phyloP scores from a whole-genome alignment of 1,140 invertebrate genomes.

The Onthophagus taurus region DNA sequence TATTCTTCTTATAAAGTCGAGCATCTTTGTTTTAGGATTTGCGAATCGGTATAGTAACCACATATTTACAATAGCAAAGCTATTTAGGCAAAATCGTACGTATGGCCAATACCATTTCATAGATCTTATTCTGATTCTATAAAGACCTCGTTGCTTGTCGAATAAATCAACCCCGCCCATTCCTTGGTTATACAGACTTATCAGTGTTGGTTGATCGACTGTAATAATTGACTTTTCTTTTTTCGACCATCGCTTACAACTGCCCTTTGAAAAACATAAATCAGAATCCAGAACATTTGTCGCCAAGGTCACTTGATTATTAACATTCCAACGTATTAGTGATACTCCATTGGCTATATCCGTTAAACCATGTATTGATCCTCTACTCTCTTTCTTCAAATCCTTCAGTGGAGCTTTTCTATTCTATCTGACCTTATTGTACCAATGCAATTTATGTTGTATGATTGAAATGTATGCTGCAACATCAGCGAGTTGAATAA shows the following conservation, averaged over 20 bases:
- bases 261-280: conserved; percentile 16
- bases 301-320: conserved; percentile 19
- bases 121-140: conserved; percentile 11
- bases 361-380: conserved; percentile 2
- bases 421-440: conserved; percentile 14
- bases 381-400: conserved; percentile 13
- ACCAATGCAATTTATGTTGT: conserved; percentile 9
- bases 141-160: conserved; percentile 18
- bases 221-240: conserved; percentile 32
- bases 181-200: conserved; percentile 32
- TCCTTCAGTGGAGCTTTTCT: conserved; percentile 13
- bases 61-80: conserved; percentile 11
- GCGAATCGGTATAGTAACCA: conserved; percentile 16
- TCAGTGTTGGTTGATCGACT: conserved; percentile 31
- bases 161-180: conserved; percentile 36
- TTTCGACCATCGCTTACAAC: conserved; percentile 33
- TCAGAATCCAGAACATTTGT: conserved; percentile 10
- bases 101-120: conserved; percentile 19
- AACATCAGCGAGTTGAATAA: conserved; percentile 18
- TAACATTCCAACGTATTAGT: conserved; percentile 18
- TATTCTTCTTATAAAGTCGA: conserved; percentile 10
- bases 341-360: conserved; percentile 8
- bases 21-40: conserved; percentile 12
- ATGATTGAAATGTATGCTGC: conserved; percentile 10
- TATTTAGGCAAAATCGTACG: conserved; percentile 15